A percentile compares a stretch with the other conserved stretches of the same genome.
phyloP scores from a whole-genome alignment of 2,797 vertebrate species.

The Florisuga fusca region DNA sequence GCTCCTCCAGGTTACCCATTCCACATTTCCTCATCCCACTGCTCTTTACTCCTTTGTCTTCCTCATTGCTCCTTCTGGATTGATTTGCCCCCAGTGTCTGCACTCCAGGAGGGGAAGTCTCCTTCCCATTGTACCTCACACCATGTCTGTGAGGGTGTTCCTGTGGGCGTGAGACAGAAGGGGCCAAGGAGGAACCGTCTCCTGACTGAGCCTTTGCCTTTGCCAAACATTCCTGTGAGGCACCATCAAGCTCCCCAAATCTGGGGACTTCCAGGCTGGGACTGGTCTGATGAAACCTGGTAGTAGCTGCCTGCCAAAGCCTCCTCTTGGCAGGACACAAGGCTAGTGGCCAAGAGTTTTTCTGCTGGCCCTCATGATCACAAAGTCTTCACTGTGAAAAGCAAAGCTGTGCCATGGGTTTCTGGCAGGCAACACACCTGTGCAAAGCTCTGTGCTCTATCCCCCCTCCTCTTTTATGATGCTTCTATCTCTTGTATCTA shows the following conservation, averaged over 20 bases:
- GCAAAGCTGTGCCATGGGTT: not conserved
- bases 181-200: fast-evolving
- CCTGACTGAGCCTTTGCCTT: not conserved
- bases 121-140: fast-evolving
- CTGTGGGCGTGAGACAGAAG: not conserved
- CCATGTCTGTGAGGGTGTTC: fast-evolving
- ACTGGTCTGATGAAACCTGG: not conserved
- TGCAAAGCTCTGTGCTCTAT: fast-evolving
- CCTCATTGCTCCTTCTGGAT: not conserved
- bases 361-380: not conserved
- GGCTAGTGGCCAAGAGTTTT: not conserved
- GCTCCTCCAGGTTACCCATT: not conserved
- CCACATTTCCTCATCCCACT: fast-evolving
- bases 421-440: fast-evolving
- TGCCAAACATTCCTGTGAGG: not conserved
- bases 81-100: fast-evolving
- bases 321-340: not conserved
- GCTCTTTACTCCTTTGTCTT: fast-evolving
- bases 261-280: not conserved
- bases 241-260: fast-evolving
- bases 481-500: not conserved
- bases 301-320: not conserved
- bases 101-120: fast-evolving
- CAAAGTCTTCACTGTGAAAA: not conserved
- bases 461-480: not conserved